These are phyloP conservation scores for Mesaphorura yosii DNA, from an alignment of 1,140 invertebrate species.

Conservation along the genomic window DNA sequence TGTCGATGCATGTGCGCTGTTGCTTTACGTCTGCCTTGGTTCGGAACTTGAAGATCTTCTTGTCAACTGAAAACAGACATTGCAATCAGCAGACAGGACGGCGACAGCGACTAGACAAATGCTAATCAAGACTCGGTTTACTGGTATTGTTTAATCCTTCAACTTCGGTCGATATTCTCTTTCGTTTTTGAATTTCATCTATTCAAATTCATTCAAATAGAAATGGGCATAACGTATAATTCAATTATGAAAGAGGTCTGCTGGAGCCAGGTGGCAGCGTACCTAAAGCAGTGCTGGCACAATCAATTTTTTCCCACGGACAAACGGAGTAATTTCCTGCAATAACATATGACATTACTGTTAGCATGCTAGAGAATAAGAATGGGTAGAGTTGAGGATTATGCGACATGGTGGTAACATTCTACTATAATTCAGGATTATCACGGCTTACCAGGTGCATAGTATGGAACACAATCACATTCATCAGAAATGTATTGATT, in stretches of 20 bases:
- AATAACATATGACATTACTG: background rate
- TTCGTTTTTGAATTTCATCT: too few species aligned
- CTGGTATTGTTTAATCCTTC: too few species aligned
- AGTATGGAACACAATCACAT: slow-evolving; percentile 30
- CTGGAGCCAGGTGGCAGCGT: too few species aligned
- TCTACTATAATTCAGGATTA: background rate
- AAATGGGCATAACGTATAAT: too few species aligned
- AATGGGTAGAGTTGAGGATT: background rate
- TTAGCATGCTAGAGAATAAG: background rate
- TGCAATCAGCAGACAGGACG: background rate
- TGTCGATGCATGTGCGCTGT: slow-evolving; percentile 26
- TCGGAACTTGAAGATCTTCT: slow-evolving; percentile 22
- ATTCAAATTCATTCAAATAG: too few species aligned
- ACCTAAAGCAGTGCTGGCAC: slow-evolving; percentile 27
- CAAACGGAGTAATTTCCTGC: slow-evolving; percentile 26
- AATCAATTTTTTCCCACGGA: slow-evolving; percentile 9
- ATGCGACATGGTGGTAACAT: background rate
- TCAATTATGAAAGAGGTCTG: too few species aligned
- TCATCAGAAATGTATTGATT: slow-evolving; percentile 26
- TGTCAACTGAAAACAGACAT: slow-evolving; percentile 1
- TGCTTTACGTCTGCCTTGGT: slow-evolving; percentile 14
- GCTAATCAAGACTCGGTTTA: too few species aligned
- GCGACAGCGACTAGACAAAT: background rate
- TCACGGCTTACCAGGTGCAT: slow-evolving; percentile 24
- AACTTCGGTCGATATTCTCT: too few species aligned